Percentiles rank a stretch among this genome's conserved stretches.
Evolutionary conservation across 2,113 vertebrate species (phyloP).

Genomic region (Collichthys lucidus): DNA sequence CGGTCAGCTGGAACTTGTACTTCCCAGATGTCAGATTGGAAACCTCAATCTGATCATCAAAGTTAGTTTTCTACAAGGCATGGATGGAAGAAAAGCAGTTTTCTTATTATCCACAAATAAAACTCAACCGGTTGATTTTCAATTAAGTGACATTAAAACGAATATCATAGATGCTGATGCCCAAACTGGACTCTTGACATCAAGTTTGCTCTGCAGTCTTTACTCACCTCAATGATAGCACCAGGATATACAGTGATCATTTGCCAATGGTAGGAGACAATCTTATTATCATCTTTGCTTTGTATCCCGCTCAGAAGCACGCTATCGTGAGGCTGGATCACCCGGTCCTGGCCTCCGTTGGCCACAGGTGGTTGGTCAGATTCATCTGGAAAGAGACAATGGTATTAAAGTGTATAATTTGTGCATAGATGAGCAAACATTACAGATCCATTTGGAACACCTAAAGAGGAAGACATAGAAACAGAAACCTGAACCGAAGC

Average conservation of each 20-base stretch:
- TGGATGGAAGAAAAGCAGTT: neutral
- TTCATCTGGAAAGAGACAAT: slow-evolving; percentile 76
- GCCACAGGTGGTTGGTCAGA: slow-evolving; percentile 85
- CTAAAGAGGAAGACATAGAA: neutral
- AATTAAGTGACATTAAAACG: neutral
- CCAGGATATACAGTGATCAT: slow-evolving; percentile 76
- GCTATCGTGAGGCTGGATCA: slow-evolving; percentile 87
- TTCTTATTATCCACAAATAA: neutral
- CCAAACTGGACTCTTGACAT: neutral
- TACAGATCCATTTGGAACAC: neutral
- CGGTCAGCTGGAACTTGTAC: slow-evolving; percentile 91
- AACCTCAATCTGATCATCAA: slow-evolving; percentile 81
- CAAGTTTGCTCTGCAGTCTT: neutral
- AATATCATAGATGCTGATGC: neutral
- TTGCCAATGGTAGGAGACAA: slow-evolving; percentile 84
- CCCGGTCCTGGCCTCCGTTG: slow-evolving; percentile 84
- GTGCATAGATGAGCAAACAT: rapidly evolving
- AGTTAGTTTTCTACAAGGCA: slow-evolving; percentile 79
- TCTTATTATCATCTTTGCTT: slow-evolving; percentile 85
- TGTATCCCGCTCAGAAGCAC: slow-evolving; percentile 85
- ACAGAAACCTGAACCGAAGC: slow-evolving; percentile 34
- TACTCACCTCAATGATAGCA: slow-evolving; percentile 84
- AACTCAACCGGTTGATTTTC: neutral
- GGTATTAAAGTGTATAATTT: neutral
- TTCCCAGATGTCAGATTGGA: slow-evolving; percentile 88